A percentile compares a stretch with the other conserved stretches of the same genome.
Conservation (phyloP, 2,113 vertebrate genomes). For the Plecotus auritus region DNA sequence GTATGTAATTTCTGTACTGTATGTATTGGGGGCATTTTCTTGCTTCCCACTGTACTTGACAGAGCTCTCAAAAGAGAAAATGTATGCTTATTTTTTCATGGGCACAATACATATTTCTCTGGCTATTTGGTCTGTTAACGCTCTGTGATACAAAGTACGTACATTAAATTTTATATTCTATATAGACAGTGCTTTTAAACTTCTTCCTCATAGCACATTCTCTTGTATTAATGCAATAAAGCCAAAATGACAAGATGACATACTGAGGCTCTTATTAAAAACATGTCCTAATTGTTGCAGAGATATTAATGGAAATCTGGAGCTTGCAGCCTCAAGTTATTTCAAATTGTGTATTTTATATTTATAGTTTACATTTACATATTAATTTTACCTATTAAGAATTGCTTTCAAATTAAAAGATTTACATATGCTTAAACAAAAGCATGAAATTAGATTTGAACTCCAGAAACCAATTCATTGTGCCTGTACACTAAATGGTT, state of each 20-base stretch:
- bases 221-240: constrained; percentile 49
- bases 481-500: constrained; percentile 46
- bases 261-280: constrained; percentile 63
- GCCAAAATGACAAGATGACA: constrained; percentile 42
- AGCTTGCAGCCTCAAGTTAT: constrained; percentile 66
- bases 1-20: constrained; percentile 42
- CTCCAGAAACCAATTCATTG: constrained; percentile 53
- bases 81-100: background rate
- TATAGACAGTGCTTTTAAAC: constrained; percentile 50
- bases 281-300: constrained; percentile 54
- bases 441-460: constrained; percentile 63
- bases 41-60: constrained; percentile 20
- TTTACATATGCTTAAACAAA: constrained; percentile 72
- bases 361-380: constrained; percentile 74
- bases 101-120: constrained; percentile 21
- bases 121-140: constrained; percentile 17
- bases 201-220: constrained; percentile 23
- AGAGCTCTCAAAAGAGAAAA: constrained; percentile 30
- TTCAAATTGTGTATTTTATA: constrained; percentile 65
- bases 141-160: constrained; percentile 20
- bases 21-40: background rate
- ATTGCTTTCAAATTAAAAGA: constrained; percentile 71
- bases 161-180: constrained; percentile 32
- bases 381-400: constrained; percentile 75
- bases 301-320: constrained; percentile 64